A percentile compares a stretch with the other conserved stretches of the same genome.
Conservation (phyloP, 2,113 vertebrate species). For the Meleagris gallopavo region DNA sequence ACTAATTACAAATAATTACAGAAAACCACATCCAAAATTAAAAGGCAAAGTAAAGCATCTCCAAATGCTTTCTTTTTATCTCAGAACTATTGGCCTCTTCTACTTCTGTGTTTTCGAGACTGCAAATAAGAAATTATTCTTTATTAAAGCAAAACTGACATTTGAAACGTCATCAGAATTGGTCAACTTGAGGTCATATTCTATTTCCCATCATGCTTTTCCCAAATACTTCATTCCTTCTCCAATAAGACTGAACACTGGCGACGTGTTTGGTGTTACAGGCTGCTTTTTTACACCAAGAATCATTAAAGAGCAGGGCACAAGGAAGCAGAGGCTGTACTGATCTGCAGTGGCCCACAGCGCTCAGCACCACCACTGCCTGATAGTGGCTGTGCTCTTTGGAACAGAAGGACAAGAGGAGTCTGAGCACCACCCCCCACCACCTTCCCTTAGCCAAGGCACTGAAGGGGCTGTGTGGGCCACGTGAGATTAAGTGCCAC, state of each 20-base stretch:
- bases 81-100: neutral
- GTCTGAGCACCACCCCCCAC: neutral
- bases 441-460: neutral
- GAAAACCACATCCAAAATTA: constrained; percentile 87
- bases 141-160: neutral
- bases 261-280: neutral
- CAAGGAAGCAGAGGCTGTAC: neutral
- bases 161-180: neutral
- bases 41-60: constrained; percentile 42
- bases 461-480: neutral
- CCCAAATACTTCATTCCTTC: neutral
- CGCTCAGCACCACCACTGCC: neutral
- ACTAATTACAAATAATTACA: constrained; percentile 94
- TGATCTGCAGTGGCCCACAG: neutral
- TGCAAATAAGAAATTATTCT: neutral
- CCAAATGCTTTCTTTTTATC: neutral
- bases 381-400: neutral
- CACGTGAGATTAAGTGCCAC: neutral
- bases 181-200: neutral
- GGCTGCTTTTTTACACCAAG: neutral
- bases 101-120: neutral
- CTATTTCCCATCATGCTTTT: neutral
- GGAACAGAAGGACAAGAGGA: neutral
- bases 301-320: neutral
- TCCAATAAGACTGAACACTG: neutral